Base-by-base conservation (phyloP, 2,888 invertebrate species). In the Lordiphosa fenestrarum region DNA sequence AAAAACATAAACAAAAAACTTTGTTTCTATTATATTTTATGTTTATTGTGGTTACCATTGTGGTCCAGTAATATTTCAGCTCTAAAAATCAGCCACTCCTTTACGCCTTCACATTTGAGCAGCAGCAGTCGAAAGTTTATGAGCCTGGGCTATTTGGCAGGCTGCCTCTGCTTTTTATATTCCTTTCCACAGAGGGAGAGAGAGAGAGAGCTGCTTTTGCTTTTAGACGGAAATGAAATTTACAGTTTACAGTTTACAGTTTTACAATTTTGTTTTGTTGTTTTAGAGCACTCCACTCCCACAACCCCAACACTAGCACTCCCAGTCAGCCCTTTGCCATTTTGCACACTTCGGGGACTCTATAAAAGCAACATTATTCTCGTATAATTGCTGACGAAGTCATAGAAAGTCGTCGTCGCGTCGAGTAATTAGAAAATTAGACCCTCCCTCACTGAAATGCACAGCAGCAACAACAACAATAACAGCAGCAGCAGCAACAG, bases 391-490 rank as follows among this genome's bases (percentile, higher is more conserved):
- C 53, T 46, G 67, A 51, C 61, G 67, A 65, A 80, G 80, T 75
- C 74, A 72, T 75, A 65, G 76, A 76, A 80, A 70, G 65, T 72
- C 64, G 65, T 66, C 63, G 71, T 66, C 78, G 71, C 66, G 84
- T 83, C 62, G 73, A 69, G 84, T 81, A 84, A 84, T 78, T 81
- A 77, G 58, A 56, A 77, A 84, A 84, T 84, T 81, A 80, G 63
- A 62, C 84, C 77, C 77, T 64, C 68, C 84, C 83, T 68, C 70
- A 80, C 70, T 67, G 83, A 59, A 65, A 73, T 57, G 73, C 54
- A 63, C 60, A 81, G 47, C 54, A 54, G 47, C 15, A 55, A 10
- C n/a, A n/a, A n/a, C n/a, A n/a, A n/a, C n/a, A n/a, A n/a, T 54
- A 50, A 46, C 35, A 46, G 37, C 42, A 40, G 10, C 39, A 46